A percentile compares a stretch with the other conserved stretches of the same genome.
Conservation (phyloP, 1,140 invertebrate species). For the Apis laboriosa region DNA sequence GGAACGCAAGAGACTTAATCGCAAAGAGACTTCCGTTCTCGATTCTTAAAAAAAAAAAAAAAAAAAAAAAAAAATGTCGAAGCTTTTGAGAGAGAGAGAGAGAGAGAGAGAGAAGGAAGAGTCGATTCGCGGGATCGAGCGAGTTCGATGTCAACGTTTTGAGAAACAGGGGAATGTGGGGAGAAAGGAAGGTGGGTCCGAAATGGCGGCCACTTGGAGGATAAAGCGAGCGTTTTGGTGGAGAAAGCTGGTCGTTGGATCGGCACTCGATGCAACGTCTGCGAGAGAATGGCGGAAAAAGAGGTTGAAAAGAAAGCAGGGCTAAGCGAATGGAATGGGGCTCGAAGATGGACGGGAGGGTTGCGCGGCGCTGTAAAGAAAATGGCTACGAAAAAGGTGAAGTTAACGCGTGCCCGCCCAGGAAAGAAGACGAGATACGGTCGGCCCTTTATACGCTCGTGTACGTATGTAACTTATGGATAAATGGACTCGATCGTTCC, state of each 20-base stretch:
- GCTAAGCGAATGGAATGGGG: conserved; percentile 33
- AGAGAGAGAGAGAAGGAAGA: background rate
- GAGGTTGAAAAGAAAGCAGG: conserved; percentile 13
- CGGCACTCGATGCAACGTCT: conserved; percentile 44
- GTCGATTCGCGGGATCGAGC: background rate
- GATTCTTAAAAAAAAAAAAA: background rate
- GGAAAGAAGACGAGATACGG: conserved; percentile 36
- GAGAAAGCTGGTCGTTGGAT: conserved; percentile 42
- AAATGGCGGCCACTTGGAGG: conserved; percentile 51
- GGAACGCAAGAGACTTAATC: background rate
- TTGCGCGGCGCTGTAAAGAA: conserved; percentile 9
- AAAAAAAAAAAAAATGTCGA: conserved; percentile 1
- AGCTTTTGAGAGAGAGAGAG: background rate
- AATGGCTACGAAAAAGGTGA: conserved; percentile 34
- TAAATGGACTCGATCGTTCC: conserved; percentile 25
- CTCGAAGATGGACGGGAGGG: conserved; percentile 41
- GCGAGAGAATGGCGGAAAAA: conserved; percentile 10
- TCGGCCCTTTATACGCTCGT: conserved; percentile 24
- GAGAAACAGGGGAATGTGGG: conserved; percentile 8
- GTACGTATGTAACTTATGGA: background rate
- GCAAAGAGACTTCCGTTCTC: background rate
- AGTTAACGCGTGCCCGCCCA: conserved; percentile 32
- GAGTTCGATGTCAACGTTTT: conserved; percentile 37
- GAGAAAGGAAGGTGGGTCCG: conserved; percentile 6
- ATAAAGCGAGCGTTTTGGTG: conserved; percentile 55